Evolutionary conservation across 2,113 vertebrate species (phyloP).

Genomic region (Tachysurus vachellii): DNA sequence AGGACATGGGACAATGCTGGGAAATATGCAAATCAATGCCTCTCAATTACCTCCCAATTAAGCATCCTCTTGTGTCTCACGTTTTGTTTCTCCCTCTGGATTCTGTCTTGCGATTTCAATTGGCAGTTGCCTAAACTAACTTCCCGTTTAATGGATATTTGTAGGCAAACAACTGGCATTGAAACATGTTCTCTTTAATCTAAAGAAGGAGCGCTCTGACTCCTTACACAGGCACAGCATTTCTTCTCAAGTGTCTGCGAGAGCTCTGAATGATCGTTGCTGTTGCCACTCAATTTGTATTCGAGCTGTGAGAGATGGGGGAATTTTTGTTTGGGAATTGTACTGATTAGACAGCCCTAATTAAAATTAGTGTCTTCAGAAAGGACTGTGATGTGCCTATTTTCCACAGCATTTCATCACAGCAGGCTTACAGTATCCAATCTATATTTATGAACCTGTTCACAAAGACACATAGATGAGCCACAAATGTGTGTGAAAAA

Average conservation of each 20-base stretch:
- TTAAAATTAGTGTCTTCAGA: constrained; percentile 32
- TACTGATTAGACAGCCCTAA: constrained; percentile 30
- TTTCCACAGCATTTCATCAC: constrained; percentile 43
- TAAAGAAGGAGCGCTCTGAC: constrained; percentile 16
- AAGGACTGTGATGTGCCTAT: constrained; percentile 32
- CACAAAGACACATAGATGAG: constrained; percentile 45
- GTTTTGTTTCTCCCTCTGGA: constrained; percentile 36
- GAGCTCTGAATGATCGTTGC: constrained; percentile 30
- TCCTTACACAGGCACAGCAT: constrained; percentile 8
- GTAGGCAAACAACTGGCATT: constrained; percentile 47
- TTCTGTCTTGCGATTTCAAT: constrained; percentile 32
- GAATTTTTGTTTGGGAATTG: not conserved
- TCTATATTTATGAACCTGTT: constrained; percentile 60
- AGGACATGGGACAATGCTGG: constrained; percentile 50
- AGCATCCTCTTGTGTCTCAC: constrained; percentile 33
- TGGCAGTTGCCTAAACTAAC: constrained; percentile 43
- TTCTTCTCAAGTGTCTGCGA: constrained; percentile 39
- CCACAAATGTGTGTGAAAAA: constrained; percentile 21
- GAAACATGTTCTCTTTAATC: constrained; percentile 26
- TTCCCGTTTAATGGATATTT: constrained; percentile 43
- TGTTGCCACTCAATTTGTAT: constrained; percentile 28
- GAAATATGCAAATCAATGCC: constrained; percentile 57
- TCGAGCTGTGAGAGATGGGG: constrained; percentile 5
- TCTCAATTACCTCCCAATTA: constrained; percentile 57
- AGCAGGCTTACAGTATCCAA: constrained; percentile 52